Conservation (phyloP, 2,797 vertebrate genomes). For the Poecile montanus region DNA sequence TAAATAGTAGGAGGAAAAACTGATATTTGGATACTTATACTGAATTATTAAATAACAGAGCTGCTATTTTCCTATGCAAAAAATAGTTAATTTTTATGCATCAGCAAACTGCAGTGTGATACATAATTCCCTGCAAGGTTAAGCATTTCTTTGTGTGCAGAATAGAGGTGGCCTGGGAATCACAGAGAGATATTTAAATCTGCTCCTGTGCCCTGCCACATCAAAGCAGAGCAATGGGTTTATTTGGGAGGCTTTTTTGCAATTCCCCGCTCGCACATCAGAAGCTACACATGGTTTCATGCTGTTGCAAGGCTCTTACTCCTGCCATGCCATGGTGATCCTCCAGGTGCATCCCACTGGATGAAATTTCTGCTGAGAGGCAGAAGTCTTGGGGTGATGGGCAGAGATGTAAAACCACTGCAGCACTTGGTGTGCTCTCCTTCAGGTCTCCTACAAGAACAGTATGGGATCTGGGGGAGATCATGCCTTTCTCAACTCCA, state of each 20-base stretch:
- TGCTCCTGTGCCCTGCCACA: background rate
- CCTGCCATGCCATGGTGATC: background rate
- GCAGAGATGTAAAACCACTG: background rate
- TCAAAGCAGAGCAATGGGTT: background rate
- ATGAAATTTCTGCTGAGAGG: background rate
- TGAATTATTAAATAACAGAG: background rate
- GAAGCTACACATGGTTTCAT: background rate
- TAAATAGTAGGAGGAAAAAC: background rate
- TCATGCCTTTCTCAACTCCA: background rate
- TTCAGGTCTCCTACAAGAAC: background rate
- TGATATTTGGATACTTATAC: background rate
- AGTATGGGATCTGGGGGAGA: background rate
- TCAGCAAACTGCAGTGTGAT: background rate
- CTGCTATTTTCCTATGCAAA: background rate
- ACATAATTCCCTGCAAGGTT: background rate
- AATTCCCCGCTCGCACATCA: background rate
- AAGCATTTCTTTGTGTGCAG: background rate
- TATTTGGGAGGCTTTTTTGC: background rate
- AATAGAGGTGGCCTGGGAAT: background rate
- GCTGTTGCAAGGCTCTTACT: background rate
- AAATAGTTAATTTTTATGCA: background rate
- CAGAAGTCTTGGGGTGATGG: background rate
- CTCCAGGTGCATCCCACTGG: background rate
- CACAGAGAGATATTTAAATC: background rate
- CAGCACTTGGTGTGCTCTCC: background rate